Percentiles rank a stretch among this genome's conserved stretches.
These are phyloP conservation scores for Heterocephalus glaber DNA, from an alignment of 2,113 vertebrate genomes.

Conservation along the genomic window DNA sequence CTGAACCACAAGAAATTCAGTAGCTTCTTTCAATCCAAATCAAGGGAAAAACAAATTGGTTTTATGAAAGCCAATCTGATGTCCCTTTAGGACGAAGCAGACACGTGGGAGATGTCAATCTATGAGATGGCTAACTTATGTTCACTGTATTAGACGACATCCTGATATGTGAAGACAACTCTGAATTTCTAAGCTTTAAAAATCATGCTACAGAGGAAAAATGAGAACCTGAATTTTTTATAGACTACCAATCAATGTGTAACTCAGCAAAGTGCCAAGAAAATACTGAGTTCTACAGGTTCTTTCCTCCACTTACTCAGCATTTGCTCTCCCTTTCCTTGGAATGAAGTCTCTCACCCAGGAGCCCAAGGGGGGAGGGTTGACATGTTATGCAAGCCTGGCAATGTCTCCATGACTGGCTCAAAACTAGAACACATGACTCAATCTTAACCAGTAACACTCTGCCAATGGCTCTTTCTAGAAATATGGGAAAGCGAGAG, in stretches of 20 bases:
- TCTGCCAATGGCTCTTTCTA: neutral
- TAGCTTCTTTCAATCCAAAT: neutral
- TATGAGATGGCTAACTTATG: neutral
- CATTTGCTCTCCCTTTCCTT: neutral
- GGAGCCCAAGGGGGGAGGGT: accelerated
- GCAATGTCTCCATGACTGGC: neutral
- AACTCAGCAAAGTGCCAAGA: neutral
- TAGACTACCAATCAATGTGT: too few relatives aligned
- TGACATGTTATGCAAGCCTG: neutral
- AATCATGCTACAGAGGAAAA: neutral
- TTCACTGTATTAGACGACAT: neutral
- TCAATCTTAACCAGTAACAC: neutral
- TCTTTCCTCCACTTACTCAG: neutral
- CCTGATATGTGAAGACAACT: neutral
- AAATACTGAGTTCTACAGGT: neutral
- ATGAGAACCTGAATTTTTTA: neutral
- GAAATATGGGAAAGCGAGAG: neutral
- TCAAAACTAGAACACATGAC: neutral
- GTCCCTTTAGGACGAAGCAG: neutral
- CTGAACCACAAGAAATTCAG: neutral
- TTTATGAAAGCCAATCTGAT: neutral
- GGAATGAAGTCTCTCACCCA: neutral
- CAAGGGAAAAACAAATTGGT: neutral
- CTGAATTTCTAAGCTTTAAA: neutral
- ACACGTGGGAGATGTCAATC: neutral